These are phyloP conservation scores for Anisognathus igniventris DNA, from an alignment of 2,797 vertebrate genomes.

Conservation along the genomic window DNA sequence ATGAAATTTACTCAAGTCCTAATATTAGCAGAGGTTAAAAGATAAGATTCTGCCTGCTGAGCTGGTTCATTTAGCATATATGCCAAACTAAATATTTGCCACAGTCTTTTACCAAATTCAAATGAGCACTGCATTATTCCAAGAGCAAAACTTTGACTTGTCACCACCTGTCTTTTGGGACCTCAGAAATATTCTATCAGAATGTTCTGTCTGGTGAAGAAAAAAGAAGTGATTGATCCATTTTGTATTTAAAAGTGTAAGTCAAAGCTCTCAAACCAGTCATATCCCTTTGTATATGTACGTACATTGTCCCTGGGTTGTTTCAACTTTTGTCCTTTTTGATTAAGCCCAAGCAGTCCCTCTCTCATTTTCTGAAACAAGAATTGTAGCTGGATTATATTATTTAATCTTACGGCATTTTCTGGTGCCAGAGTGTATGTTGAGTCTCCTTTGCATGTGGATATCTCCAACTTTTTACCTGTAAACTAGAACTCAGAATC, in stretches of 20 bases:
- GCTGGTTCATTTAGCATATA: not conserved
- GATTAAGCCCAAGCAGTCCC: not conserved
- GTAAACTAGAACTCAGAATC: not conserved
- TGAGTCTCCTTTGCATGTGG: not conserved
- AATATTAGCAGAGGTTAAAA: not conserved
- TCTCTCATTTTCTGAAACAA: not conserved
- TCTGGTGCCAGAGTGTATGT: not conserved
- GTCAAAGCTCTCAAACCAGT: conserved; percentile 66
- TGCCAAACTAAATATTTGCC: not conserved
- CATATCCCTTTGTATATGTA: conserved; percentile 75
- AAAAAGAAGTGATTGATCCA: not conserved
- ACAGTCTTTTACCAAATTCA: not conserved
- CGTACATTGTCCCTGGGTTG: conserved; percentile 17
- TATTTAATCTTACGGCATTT: not conserved
- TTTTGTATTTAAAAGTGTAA: conserved; percentile 66
- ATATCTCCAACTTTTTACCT: not conserved
- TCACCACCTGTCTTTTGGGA: not conserved
- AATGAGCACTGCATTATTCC: not conserved
- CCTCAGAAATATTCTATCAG: conserved; percentile 12
- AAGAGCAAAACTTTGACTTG: not conserved
- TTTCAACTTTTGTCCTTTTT: not conserved
- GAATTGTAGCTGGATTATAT: not conserved
- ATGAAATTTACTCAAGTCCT: not conserved
- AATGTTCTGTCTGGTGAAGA: not conserved
- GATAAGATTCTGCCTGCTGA: not conserved